A percentile compares a stretch with the other conserved stretches of the same genome.
Evolutionary conservation across 2,113 vertebrate genomes (phyloP).

Genomic region (Paramisgurnus dabryanus): DNA sequence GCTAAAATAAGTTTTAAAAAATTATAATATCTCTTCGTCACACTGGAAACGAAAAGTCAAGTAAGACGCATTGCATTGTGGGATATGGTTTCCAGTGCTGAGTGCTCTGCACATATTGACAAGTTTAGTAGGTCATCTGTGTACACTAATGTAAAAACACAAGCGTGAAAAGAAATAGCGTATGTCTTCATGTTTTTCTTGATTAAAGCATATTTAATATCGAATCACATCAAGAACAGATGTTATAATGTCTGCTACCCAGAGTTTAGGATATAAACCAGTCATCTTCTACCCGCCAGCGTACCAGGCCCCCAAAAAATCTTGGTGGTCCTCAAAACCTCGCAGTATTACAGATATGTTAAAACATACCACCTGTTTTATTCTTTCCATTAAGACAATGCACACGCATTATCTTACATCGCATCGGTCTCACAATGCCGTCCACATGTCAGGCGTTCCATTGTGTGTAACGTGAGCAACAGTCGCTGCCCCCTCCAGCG

Average conservation of each 20-base stretch:
- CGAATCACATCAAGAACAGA: constrained; percentile 42
- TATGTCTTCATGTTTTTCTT: constrained; percentile 25
- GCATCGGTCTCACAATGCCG: not conserved
- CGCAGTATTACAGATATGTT: not conserved
- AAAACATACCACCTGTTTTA: not conserved
- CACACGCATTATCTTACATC: constrained; percentile 5
- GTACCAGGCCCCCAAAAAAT: not conserved
- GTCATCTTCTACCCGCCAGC: constrained; percentile 28
- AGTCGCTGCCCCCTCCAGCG: constrained; percentile 19
- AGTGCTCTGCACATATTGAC: not conserved
- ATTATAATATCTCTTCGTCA: not conserved
- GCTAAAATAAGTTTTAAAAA: not conserved
- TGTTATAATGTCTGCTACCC: constrained; percentile 43
- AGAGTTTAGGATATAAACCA: constrained; percentile 44
- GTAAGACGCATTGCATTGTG: not conserved
- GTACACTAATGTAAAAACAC: not conserved
- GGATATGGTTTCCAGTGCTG: not conserved
- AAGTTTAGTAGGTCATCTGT: not conserved
- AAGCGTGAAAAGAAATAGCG: constrained; percentile 14
- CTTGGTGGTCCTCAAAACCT: constrained; percentile 20
- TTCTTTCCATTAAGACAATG: not conserved
- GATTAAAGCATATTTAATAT: constrained; percentile 51
- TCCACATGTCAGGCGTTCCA: not conserved
- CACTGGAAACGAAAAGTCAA: not conserved
- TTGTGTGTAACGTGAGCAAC: constrained; percentile 5